These are phyloP conservation scores for Girardinichthys multiradiatus DNA, from an alignment of 2,113 vertebrate species.

Conservation along the genomic window DNA sequence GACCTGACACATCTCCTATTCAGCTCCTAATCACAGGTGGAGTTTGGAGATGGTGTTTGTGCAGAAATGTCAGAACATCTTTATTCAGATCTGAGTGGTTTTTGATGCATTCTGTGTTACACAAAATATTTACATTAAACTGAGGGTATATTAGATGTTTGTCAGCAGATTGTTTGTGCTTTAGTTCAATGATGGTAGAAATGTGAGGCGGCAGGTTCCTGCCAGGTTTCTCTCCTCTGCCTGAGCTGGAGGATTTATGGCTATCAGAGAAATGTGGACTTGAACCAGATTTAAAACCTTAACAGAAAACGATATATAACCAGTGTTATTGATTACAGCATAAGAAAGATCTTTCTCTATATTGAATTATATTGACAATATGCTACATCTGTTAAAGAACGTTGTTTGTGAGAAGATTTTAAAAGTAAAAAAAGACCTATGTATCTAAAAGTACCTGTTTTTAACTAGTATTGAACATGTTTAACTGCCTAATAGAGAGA, in stretches of 20 bases:
- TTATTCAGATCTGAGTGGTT: background rate
- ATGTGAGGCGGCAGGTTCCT: background rate
- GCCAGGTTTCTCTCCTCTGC: no score
- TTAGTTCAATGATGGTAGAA: background rate
- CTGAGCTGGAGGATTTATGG: background rate
- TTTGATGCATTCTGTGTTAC: background rate
- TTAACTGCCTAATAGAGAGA: background rate
- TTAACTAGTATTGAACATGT: background rate
- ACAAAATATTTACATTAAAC: no score
- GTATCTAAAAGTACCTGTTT: no score
- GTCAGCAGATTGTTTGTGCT: background rate
- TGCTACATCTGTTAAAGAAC: no score
- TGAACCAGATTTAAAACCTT: no score
- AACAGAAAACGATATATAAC: no score
- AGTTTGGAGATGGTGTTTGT: constrained; percentile 37
- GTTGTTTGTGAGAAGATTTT: no score
- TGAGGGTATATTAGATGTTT: background rate
- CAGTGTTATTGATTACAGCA: no score
- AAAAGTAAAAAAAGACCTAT: no score
- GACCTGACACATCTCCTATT: constrained; percentile 66
- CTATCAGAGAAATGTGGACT: background rate
- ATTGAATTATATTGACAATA: no score
- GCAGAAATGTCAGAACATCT: background rate
- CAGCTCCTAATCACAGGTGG: constrained; percentile 64
- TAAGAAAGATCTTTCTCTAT: background rate